Percentiles rank a stretch among this genome's conserved stretches.
Evolutionary conservation across 2,888 invertebrate genomes (phyloP).

Genomic region (Spicauda simplicius): DNA sequence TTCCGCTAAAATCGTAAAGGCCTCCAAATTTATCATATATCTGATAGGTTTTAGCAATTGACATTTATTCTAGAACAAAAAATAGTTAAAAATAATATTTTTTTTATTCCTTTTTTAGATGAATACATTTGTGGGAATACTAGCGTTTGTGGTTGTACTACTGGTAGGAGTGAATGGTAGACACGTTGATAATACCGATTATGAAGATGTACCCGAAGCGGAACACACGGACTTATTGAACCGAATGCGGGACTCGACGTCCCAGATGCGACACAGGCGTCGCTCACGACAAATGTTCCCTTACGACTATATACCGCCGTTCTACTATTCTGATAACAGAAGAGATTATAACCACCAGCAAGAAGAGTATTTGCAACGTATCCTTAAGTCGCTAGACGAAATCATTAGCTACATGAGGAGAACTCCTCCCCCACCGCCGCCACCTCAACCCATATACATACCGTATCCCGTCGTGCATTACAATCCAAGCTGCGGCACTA

Average conservation of each 20-base stretch:
- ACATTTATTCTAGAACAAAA: no score
- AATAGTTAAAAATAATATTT: neutral
- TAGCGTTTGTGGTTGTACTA: conserved; percentile 50
- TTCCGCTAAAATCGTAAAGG: no score
- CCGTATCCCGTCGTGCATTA: conserved; percentile 57
- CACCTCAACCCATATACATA: conserved; percentile 69
- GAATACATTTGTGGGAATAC: conserved; percentile 55
- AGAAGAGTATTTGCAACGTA: conserved; percentile 58
- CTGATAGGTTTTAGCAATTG: no score
- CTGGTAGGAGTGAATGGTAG: conserved; percentile 55
- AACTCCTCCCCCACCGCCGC: conserved; percentile 53
- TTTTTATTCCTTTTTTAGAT: conserved; percentile 58
- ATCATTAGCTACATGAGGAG: conserved; percentile 56
- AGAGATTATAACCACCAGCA: conserved; percentile 55
- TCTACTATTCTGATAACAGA: conserved; percentile 55
- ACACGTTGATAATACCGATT: conserved; percentile 50
- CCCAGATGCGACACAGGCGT: conserved; percentile 57
- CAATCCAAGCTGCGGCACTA: conserved; percentile 21
- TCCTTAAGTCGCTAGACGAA: conserved; percentile 64
- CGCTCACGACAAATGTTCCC: conserved; percentile 62
- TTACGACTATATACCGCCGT: conserved; percentile 46
- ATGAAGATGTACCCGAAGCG: conserved; percentile 45
- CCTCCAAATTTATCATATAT: no score
- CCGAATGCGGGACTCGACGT: conserved; percentile 46
- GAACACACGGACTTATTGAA: conserved; percentile 41